Evolutionary conservation across 2,113 vertebrate species (phyloP).

Genomic region (Anser cygnoides): DNA sequence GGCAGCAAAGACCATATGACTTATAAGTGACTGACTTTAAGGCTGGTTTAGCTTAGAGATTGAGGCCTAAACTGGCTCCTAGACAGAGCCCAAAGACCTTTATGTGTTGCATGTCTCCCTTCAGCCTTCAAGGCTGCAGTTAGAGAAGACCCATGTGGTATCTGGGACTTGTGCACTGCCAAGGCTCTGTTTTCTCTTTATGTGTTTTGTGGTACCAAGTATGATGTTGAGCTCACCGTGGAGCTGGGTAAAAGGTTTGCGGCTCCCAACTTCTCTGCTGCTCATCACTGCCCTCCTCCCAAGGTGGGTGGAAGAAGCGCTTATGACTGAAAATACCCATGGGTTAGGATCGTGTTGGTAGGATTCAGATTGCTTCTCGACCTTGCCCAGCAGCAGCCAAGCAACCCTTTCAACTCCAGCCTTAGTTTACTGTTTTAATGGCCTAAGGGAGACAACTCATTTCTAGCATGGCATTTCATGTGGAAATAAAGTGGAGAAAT

Average conservation of each 20-base stretch:
- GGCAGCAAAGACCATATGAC: background rate
- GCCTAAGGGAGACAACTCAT: background rate
- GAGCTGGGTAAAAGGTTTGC: background rate
- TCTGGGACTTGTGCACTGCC: background rate
- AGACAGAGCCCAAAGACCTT: background rate
- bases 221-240: background rate
- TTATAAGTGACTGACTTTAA: background rate
- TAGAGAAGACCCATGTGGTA: background rate
- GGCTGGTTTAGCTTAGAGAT: background rate
- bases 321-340: background rate
- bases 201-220: background rate
- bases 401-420: background rate
- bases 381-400: background rate
- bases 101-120: background rate
- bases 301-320: background rate
- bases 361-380: no score
- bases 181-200: background rate
- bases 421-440: background rate
- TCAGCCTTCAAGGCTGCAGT: background rate
- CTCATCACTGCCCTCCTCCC: background rate
- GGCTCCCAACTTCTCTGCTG: background rate
- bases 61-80: background rate
- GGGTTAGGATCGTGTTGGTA: background rate
- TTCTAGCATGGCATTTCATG: background rate
- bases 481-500: background rate